phyloP scores from a whole-genome alignment of 2,113 vertebrate genomes.

The Chloebia gouldiae region DNA sequence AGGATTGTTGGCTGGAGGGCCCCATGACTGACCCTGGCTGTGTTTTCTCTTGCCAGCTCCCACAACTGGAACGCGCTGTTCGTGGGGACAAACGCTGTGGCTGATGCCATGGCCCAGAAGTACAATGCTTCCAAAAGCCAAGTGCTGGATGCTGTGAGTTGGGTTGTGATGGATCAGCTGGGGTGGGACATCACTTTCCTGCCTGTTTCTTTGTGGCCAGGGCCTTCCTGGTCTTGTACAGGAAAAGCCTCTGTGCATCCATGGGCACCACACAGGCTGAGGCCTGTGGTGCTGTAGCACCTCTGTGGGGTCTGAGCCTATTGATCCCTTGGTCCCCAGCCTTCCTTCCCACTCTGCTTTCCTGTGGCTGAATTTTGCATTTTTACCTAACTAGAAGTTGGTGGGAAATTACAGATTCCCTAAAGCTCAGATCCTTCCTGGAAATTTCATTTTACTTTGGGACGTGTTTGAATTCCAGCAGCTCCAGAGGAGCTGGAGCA shows the following conservation, averaged over 20 bases:
- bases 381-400: background rate
- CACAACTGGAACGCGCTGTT: slow-evolving; percentile 97
- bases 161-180: background rate
- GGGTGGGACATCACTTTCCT: background rate
- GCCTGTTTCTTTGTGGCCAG: background rate
- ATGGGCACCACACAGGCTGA: fast-evolving
- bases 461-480: background rate
- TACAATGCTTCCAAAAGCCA: slow-evolving; percentile 93
- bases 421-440: background rate
- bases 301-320: background rate
- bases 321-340: background rate
- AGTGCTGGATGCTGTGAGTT: slow-evolving; percentile 93
- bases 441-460: background rate
- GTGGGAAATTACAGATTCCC: background rate
- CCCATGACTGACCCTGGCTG: background rate
- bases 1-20: background rate
- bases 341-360: background rate
- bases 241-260: background rate
- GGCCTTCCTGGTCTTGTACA: background rate
- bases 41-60: slow-evolving; percentile 73
- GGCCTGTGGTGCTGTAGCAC: background rate
- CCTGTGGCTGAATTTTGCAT: background rate
- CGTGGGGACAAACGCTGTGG: slow-evolving; percentile 90
- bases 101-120: slow-evolving; percentile 91
- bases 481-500: background rate